Evolutionary conservation across 2,797 vertebrate genomes (phyloP).

Genomic region (Chromobotia macracanthus): DNA sequence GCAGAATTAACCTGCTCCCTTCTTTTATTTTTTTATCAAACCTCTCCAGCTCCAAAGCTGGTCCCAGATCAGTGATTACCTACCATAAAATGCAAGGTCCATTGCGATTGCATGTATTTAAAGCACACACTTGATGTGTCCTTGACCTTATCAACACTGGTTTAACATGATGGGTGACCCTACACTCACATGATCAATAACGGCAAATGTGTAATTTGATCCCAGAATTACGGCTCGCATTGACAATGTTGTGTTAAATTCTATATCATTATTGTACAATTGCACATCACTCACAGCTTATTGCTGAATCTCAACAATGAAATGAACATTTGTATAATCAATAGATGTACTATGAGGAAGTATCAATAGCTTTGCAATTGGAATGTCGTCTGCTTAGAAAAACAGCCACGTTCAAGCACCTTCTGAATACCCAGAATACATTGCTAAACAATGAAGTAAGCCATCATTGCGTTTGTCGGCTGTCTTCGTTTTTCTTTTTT

Average conservation of each 20-base stretch:
- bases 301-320: slow-evolving; percentile 1
- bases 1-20: slow-evolving; percentile 22
- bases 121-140: slow-evolving; percentile 72
- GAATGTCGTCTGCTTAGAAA: neutral
- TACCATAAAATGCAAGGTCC: slow-evolving; percentile 62
- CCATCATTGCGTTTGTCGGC: neutral
- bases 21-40: slow-evolving; percentile 38
- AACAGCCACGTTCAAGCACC: slow-evolving; percentile 2
- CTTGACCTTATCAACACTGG: slow-evolving; percentile 61
- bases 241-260: slow-evolving; percentile 2
- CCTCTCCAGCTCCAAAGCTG: slow-evolving; percentile 52
- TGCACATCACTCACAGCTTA: neutral
- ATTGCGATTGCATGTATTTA: slow-evolving; percentile 74
- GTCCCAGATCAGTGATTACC: slow-evolving; percentile 56
- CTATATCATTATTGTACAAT: neutral
- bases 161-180: slow-evolving; percentile 39
- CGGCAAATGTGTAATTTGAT: slow-evolving; percentile 2
- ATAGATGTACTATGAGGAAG: slow-evolving; percentile 1
- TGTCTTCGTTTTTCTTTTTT: slow-evolving; percentile 32
- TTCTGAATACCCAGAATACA: slow-evolving; percentile 29
- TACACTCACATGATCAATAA: slow-evolving; percentile 61
- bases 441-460: slow-evolving; percentile 21
- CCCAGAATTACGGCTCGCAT: neutral
- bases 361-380: neutral
- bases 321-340: slow-evolving; percentile 10